A percentile compares a stretch with the other conserved stretches of the same genome.
Conservation (phyloP, 2,113 vertebrate species). For the Petaurus breviceps region DNA sequence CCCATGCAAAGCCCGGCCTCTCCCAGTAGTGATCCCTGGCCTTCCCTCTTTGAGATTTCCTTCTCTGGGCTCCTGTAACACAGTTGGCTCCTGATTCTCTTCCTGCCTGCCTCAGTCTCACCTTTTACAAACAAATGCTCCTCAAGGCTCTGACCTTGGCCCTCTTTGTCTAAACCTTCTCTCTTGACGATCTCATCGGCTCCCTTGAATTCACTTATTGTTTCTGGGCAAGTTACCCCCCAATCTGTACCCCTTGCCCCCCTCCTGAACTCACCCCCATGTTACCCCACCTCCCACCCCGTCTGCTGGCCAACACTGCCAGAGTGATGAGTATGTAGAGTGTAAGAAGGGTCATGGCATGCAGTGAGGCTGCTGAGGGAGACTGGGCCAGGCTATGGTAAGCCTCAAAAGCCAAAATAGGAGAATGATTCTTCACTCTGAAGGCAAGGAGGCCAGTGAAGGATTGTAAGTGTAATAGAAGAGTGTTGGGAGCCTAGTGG, state of each 20-base stretch:
- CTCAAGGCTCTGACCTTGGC: background rate
- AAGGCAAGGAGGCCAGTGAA: rapidly evolving
- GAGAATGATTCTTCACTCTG: background rate
- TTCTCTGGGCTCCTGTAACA: background rate
- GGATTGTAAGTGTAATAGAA: background rate
- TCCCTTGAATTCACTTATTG: background rate
- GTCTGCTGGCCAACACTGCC: background rate
- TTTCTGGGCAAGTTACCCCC: background rate
- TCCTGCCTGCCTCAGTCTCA: background rate
- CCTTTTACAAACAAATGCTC: background rate
- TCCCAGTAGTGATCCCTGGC: too few relatives aligned
- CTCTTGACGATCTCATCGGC: background rate
- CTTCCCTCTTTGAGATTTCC: background rate
- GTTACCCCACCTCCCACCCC: too few relatives aligned
- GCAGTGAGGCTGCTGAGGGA: background rate
- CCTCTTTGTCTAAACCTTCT: background rate
- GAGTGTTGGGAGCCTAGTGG: background rate
- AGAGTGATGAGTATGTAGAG: too few relatives aligned
- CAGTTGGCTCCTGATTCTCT: background rate
- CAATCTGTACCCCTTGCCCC: background rate
- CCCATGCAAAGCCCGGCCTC: too few relatives aligned
- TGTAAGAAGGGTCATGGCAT: too few relatives aligned
- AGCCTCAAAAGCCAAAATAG: background rate
- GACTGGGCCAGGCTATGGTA: background rate
- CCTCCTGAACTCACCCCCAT: background rate